Base-by-base conservation (phyloP, 37 sponge, comb jelly and placozoan species). In the Tethya wilhelma region DNA sequence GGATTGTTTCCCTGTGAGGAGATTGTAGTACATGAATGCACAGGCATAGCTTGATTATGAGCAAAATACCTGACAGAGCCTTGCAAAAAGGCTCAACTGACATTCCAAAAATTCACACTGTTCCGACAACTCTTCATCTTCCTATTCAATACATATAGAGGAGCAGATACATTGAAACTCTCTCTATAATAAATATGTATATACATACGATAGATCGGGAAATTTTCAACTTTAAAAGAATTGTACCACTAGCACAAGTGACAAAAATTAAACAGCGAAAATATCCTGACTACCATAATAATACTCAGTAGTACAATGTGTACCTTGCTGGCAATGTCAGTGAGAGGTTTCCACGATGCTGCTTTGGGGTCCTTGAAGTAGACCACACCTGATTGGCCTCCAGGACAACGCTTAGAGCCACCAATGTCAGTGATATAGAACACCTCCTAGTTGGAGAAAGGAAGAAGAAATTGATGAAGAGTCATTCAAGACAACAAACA, bases 41-140 rank as follows among this genome's bases (percentile, higher is more conserved):
- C n/a, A n/a, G n/a, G n/a, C n/a, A n/a, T n/a, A n/a, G n/a, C n/a
- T n/a, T n/a, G n/a, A n/a, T n/a, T n/a, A n/a, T n/a, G n/a, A n/a
- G n/a, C n/a, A n/a, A n/a, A n/a, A n/a, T n/a, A n/a, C n/a, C n/a
- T 66, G 34, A 49, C 87, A 87, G 11, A 91, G 43, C 60, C 62
- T 81, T 44, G 56, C 84, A 82, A 86, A 91, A 26, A 91, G 83
- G 26, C 73, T 64, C 11, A 91, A 71, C 38, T 91, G 92, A 12
- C 64, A 36, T n/a, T 86, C 62, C 22, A 91, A 65, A 38, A 67
- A 83, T 25, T 66, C 41, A 17, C n/a, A 76, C n/a, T n/a, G n/a
- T n/a, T n/a, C n/a, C n/a, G n/a, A n/a, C n/a, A n/a, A n/a, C n/a
- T n/a, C n/a, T n/a, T n/a, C n/a, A n/a, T n/a, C n/a, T n/a, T n/a